These are phyloP conservation scores for Calidris pugnax DNA, from an alignment of 2,113 vertebrate species.

Conservation along the genomic window DNA sequence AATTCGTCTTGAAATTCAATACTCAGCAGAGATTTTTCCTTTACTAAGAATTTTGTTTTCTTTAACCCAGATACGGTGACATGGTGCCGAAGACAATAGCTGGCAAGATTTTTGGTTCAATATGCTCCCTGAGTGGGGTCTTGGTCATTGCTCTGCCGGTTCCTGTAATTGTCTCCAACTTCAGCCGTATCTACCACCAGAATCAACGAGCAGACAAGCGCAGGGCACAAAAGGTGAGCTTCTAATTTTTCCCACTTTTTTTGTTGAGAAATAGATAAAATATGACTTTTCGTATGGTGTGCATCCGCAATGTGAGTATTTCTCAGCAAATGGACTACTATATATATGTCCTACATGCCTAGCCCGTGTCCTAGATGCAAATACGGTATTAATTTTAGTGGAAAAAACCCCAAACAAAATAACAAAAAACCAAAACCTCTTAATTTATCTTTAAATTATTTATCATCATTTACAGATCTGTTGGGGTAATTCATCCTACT, in stretches of 20 bases:
- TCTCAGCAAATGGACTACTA: neutral
- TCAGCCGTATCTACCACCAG: constrained; percentile 98
- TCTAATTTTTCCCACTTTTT: neutral
- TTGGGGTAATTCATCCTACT: neutral
- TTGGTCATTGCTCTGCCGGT: constrained; percentile 96
- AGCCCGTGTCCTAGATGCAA: neutral
- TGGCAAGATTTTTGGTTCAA: constrained; percentile 95
- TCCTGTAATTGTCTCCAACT: constrained; percentile 97
- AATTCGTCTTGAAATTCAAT: neutral
- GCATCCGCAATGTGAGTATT: neutral
- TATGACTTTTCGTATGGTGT: neutral
- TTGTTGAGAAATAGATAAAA: neutral
- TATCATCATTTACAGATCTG: neutral
- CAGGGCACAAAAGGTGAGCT: constrained; percentile 90
- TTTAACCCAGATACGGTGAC: constrained; percentile 87
- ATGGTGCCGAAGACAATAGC: constrained; percentile 98
- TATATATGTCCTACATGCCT: neutral
- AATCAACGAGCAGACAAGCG: constrained; percentile 96
- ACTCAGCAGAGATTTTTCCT: neutral
- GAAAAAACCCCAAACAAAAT: neutral
- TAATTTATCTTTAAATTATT: neutral
- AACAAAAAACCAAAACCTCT: accelerated
- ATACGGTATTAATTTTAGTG: neutral
- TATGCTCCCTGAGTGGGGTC: constrained; percentile 94
- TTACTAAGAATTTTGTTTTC: neutral